Evolutionary conservation across 2,113 vertebrate genomes (phyloP).

Genomic region (Salvelinus alpinus): DNA sequence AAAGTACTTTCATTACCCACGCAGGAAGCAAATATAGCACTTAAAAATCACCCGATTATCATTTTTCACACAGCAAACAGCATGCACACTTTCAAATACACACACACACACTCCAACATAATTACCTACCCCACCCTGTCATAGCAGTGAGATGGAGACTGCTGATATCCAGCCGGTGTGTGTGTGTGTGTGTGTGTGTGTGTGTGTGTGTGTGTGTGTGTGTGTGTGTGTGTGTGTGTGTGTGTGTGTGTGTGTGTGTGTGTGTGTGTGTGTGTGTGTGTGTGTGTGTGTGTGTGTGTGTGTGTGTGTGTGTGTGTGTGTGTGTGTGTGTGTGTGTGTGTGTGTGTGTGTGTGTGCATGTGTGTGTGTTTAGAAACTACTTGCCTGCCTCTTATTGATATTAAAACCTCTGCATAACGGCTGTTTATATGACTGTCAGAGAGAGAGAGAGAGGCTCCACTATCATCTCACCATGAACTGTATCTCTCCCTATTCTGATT

Average conservation of each 20-base stretch:
- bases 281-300: not conserved
- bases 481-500: no score
- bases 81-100: constrained; percentile 46
- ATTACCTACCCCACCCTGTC: constrained; percentile 66
- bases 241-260: constrained; percentile 19
- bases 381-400: constrained; percentile 87
- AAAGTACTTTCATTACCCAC: constrained; percentile 76
- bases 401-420: constrained; percentile 86
- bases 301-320: not conserved
- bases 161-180: constrained; percentile 65
- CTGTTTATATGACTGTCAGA: constrained; percentile 74
- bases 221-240: no score
- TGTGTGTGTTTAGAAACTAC: constrained; percentile 39
- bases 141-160: constrained; percentile 66
- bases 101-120: constrained; percentile 70
- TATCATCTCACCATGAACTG: no score
- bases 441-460: constrained; percentile 16
- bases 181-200: not conserved
- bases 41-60: constrained; percentile 78
- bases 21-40: constrained; percentile 69
- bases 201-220: no score
- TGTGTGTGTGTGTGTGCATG: no score
- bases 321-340: no score
- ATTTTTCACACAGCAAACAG: constrained; percentile 77
- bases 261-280: no score